A percentile compares a stretch with the other conserved stretches of the same genome.
Conservation (phyloP, 2,797 vertebrate genomes). For the Chaetophractus vellerosus region DNA sequence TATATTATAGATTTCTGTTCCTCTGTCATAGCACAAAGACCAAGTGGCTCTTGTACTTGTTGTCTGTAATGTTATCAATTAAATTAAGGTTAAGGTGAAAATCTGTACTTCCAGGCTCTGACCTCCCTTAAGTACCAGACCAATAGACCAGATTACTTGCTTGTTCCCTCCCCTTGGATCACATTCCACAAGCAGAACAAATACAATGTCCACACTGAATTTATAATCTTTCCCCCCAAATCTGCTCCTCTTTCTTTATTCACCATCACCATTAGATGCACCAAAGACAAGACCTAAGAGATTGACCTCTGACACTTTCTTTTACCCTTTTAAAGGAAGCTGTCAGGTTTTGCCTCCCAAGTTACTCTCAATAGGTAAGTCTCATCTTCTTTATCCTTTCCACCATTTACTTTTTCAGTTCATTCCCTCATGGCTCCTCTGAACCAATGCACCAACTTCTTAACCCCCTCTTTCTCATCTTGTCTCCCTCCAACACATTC, state of each 20-base stretch:
- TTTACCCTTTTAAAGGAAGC: neutral
- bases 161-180: neutral
- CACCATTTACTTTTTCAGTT: neutral
- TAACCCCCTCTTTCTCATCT: neutral
- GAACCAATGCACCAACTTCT: neutral
- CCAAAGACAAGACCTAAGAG: neutral
- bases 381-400: neutral
- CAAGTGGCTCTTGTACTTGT: conserved; percentile 37
- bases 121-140: neutral
- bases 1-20: conserved; percentile 9
- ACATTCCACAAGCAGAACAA: conserved; percentile 1
- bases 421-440: neutral
- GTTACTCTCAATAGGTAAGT: neutral
- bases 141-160: neutral
- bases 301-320: neutral
- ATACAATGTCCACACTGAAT: conserved; percentile 13
- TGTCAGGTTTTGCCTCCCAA: neutral
- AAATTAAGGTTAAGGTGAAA: neutral
- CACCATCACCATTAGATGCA: neutral
- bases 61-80: conserved; percentile 40
- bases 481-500: neutral
- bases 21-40: neutral
- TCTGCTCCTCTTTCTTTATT: neutral
- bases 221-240: neutral
- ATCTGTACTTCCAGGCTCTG: conserved; percentile 50